A percentile compares a stretch with the other conserved stretches of the same genome.
These are phyloP conservation scores for Pelobates cultripes DNA, from an alignment of 2,797 vertebrate genomes.

Conservation along the genomic window DNA sequence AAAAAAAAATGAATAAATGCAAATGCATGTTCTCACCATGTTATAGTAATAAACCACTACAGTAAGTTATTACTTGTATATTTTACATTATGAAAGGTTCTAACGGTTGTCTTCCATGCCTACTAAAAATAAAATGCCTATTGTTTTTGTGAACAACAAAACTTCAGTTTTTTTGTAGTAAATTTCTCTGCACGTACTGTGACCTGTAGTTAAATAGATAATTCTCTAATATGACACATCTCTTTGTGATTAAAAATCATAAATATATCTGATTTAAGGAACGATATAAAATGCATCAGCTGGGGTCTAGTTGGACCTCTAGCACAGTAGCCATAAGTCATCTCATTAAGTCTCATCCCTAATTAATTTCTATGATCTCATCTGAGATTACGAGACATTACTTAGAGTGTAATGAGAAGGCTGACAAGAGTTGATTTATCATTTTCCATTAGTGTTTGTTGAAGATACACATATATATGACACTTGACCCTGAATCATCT, in stretches of 20 bases:
- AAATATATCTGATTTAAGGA: slow-evolving; percentile 24
- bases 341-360: slow-evolving; percentile 34
- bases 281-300: slow-evolving; percentile 33
- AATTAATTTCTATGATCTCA: slow-evolving; percentile 53
- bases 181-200: too few species aligned
- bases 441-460: slow-evolving; percentile 47
- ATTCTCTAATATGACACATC: too few species aligned
- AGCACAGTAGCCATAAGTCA: slow-evolving; percentile 31
- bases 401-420: slow-evolving; percentile 38
- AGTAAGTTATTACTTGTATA: too few species aligned
- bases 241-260: slow-evolving; percentile 18
- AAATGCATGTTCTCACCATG: too few species aligned
- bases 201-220: too few species aligned
- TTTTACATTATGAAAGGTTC: too few species aligned
- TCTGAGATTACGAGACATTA: slow-evolving; percentile 40
- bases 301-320: slow-evolving; percentile 21
- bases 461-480: slow-evolving; percentile 28
- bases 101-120: too few species aligned
- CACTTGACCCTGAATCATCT: slow-evolving; percentile 29
- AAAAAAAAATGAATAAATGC: too few species aligned
- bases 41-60: too few species aligned
- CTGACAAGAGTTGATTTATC: slow-evolving; percentile 34
- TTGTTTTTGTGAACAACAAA: too few species aligned
- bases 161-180: too few species aligned
- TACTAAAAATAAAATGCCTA: too few species aligned